Percentiles rank a stretch among this genome's conserved stretches.
phyloP scores from a whole-genome alignment of 2,888 invertebrate genomes.

The Cheilosia urbana region DNA sequence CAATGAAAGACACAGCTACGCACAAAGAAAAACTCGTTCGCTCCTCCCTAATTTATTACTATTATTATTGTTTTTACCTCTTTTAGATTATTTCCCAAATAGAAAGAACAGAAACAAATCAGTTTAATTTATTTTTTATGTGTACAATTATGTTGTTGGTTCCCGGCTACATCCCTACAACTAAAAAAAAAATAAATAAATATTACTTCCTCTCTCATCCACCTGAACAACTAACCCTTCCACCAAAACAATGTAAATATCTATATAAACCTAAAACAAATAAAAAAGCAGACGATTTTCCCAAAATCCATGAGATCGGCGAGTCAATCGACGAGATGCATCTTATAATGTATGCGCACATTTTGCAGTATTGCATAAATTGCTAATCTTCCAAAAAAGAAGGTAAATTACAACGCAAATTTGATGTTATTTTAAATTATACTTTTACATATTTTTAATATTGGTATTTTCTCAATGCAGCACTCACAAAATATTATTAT shows the following conservation, averaged over 20 bases:
- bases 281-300: constrained; percentile 77
- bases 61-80: constrained; percentile 21
- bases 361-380: constrained; percentile 82
- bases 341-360: constrained; percentile 83
- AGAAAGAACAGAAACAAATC: constrained; percentile 68
- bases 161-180: constrained; percentile 20
- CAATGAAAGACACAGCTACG: constrained; percentile 44
- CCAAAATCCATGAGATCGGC: constrained; percentile 83
- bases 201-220: not conserved
- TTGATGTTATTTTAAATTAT: constrained; percentile 29
- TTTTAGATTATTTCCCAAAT: constrained; percentile 72
- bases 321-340: constrained; percentile 84
- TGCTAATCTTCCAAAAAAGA: constrained; percentile 58
- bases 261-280: not conserved
- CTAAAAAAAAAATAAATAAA: not conserved
- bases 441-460: constrained; percentile 14
- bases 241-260: constrained; percentile 6
- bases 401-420: constrained; percentile 58
- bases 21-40: constrained; percentile 56
- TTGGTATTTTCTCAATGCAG: constrained; percentile 55
- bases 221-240: constrained; percentile 6
- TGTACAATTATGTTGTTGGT: constrained; percentile 37
- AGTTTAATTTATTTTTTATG: constrained; percentile 65
- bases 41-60: constrained; percentile 61
- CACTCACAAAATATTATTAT: constrained; percentile 33